Evolutionary conservation across 2,888 invertebrate genomes (phyloP), one percentile per base, ranked within the genome.

Genomic region (Danaus chrysippus): DNA sequence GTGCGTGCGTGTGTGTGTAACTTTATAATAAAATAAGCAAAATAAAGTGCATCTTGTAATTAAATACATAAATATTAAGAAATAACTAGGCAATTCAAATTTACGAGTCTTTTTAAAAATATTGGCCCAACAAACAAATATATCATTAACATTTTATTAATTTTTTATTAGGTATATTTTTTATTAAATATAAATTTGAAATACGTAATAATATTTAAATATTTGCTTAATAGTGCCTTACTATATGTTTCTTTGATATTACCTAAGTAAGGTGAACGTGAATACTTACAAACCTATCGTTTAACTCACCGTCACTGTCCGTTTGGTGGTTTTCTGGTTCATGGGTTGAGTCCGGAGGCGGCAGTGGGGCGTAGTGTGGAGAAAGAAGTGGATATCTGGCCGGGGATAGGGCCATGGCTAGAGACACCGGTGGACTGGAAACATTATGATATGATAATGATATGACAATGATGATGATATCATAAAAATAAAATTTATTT

Each of bases 341-440:
- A 15, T 77, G 82, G 0, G 92, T 75, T 74, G 93, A 81, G 86
- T 92, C 79, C 3, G 93, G 93, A 17, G 92, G 92, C 1, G 93
- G 93, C 65, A 94, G 82, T 23, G 93, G 89, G 13, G 93, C 92
- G 83, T 95, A 95, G 78, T 94, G 93, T 0, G 91, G 89, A 9
- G 94, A 93, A 54, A 95, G 93, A 56, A 95, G 92, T 15, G 94
- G 89, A 73, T 82, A 93, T 64, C 83, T 34, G 23, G 23, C 23
- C 23, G 23, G 23, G 23, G 23, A 34, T 5, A 69, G 92, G 69
- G 93, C 93, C 92, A 94, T 93, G 1, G 93, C 93, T 52, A 96
- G 86, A 12, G 96, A 94, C 17, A 96, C 96, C 56, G 96, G 96
- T 17, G 96, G 96, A 64, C 96, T 96, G 91, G 1, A 64, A 63